Evolutionary conservation across 2,113 vertebrate species (phyloP).

Genomic region (Oncorhynchus tshawytscha): DNA sequence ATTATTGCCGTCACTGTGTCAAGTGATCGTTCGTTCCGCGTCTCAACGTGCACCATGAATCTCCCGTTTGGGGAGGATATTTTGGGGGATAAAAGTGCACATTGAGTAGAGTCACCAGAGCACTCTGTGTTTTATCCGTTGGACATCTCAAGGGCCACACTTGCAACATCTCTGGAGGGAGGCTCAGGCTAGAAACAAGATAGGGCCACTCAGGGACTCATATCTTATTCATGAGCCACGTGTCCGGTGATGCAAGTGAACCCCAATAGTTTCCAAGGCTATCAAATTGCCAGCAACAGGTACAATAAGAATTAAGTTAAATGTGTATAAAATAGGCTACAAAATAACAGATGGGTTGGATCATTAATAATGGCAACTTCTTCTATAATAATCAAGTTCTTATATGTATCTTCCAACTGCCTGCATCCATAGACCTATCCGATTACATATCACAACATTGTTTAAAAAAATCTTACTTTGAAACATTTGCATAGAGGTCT

Average conservation of each 20-base stretch:
- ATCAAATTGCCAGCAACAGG: slow-evolving; percentile 34
- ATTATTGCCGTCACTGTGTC: slow-evolving; percentile 37
- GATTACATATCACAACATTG: no score
- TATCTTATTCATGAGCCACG: slow-evolving; percentile 71
- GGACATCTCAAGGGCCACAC: no score
- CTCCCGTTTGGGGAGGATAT: neutral
- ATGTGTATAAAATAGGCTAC: neutral
- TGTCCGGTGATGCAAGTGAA: slow-evolving; percentile 47
- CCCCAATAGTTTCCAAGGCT: slow-evolving; percentile 54
- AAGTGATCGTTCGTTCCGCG: slow-evolving; percentile 46
- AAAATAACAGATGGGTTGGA: neutral
- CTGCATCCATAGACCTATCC: no score
- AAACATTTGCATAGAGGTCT: no score
- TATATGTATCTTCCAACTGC: no score
- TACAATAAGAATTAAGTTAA: slow-evolving; percentile 34
- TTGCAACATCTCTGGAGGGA: neutral
- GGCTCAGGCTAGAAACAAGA: slow-evolving; percentile 25
- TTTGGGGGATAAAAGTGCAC: slow-evolving; percentile 3
- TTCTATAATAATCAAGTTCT: no score
- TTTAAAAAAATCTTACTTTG: no score
- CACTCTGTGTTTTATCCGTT: neutral
- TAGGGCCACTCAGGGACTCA: slow-evolving; percentile 55
- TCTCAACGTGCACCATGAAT: slow-evolving; percentile 6
- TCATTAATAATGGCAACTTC: no score
- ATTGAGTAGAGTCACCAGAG: neutral